Percentiles rank a stretch among this genome's conserved stretches.
Evolutionary conservation across 2,888 invertebrate species (phyloP).

Genomic region (Rutpela maculata): DNA sequence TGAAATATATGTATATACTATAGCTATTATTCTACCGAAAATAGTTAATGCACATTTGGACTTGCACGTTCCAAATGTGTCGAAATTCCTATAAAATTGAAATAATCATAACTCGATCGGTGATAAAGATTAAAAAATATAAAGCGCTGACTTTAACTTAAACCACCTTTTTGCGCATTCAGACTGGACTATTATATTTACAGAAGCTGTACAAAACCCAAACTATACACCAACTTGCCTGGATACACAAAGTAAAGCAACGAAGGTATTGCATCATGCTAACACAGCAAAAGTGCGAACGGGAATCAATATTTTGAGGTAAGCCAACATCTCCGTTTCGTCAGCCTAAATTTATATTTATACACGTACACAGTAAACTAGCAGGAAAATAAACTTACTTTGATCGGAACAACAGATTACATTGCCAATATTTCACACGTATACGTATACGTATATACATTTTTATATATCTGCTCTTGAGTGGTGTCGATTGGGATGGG

Average conservation of each 20-base stretch:
- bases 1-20: no score
- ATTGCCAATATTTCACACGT: neutral
- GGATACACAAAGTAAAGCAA: constrained; percentile 7
- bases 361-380: neutral
- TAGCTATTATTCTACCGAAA: no score
- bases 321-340: constrained; percentile 9
- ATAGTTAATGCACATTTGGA: no score
- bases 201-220: neutral
- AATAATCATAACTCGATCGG: no score
- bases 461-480: neutral
- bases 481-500: no score
- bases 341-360: constrained; percentile 14
- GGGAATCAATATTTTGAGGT: constrained; percentile 20
- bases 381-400: no score
- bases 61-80: no score
- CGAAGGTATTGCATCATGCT: constrained; percentile 21
- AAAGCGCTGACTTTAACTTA: no score
- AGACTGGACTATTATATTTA: neutral
- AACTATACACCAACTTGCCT: neutral
- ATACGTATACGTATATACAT: neutral
- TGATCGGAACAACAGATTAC: neutral
- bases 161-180: no score
- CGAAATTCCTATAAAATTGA: no score
- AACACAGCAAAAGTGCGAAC: neutral
- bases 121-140: no score